phyloP scores from a whole-genome alignment of 2,113 vertebrate genomes.

The Dryoscopus gambensis region DNA sequence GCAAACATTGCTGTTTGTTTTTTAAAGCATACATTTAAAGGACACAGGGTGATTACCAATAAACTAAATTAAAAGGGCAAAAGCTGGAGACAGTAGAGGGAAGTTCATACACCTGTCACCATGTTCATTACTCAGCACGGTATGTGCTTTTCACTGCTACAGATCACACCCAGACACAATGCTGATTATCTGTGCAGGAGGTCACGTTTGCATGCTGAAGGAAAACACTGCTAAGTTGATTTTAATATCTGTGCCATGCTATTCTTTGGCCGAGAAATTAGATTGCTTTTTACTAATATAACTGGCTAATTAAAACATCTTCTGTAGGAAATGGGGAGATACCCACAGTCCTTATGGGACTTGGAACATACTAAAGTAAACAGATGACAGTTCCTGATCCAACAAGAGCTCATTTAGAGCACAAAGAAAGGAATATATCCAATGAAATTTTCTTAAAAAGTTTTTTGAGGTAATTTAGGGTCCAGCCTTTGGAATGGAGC shows the following conservation, averaged over 20 bases:
- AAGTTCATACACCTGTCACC: not conserved
- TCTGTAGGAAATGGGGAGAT: constrained; percentile 34
- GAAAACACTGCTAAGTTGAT: constrained; percentile 48
- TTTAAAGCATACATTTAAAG: not conserved
- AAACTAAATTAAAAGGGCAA: not conserved
- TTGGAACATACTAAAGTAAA: not conserved
- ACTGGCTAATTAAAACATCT: constrained; percentile 52
- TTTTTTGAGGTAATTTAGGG: not conserved
- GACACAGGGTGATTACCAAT: not conserved
- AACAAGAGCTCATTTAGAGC: not conserved
- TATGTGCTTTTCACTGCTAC: not conserved
- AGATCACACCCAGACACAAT: not conserved
- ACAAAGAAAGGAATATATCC: not conserved
- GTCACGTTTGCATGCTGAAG: not conserved
- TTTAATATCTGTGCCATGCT: constrained; percentile 32
- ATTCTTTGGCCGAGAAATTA: constrained; percentile 50
- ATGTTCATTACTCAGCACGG: not conserved
- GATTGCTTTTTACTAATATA: constrained; percentile 43
- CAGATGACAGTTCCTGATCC: not conserved
- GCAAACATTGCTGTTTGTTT: not conserved
- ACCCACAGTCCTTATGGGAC: not conserved
- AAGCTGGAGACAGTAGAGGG: not conserved
- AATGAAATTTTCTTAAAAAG: not conserved
- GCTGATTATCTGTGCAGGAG: constrained; percentile 35
- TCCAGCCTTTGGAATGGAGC: not conserved